phyloP scores from a whole-genome alignment of 2,113 vertebrate species.

The Anguilla rostrata region DNA sequence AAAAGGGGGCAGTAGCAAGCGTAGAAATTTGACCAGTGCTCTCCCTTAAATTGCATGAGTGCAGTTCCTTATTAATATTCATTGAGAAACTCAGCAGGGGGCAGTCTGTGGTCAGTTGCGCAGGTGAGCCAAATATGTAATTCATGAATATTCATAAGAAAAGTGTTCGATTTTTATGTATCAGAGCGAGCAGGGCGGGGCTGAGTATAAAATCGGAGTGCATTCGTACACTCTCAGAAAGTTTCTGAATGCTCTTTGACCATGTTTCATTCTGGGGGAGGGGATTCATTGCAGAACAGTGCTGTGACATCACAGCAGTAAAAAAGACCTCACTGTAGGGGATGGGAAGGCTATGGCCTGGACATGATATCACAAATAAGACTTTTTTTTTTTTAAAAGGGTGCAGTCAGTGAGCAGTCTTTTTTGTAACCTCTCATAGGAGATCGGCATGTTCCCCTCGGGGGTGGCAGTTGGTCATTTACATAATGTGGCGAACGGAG shows the following conservation, averaged over 20 bases:
- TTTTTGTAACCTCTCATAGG: conserved; percentile 19
- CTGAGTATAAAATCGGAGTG: neutral
- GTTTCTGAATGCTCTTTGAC: neutral
- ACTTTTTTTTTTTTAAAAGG: too few species aligned
- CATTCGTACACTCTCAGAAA: neutral
- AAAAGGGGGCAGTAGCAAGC: neutral
- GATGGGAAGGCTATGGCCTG: neutral
- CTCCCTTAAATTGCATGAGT: neutral
- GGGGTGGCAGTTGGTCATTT: conserved; percentile 29
- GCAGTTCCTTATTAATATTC: neutral
- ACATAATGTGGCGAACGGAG: conserved; percentile 24
- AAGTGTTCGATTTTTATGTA: neutral
- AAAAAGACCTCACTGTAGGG: neutral
- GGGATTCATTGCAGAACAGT: neutral
- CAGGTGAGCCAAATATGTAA: neutral
- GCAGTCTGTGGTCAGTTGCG: neutral
- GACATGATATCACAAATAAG: neutral
- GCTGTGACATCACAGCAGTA: neutral
- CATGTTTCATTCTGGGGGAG: neutral
- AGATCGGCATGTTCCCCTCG: neutral
- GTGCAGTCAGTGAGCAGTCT: neutral
- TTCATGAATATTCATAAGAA: neutral
- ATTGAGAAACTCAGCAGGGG: neutral
- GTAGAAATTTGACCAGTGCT: neutral
- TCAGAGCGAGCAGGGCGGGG: neutral